phyloP scores from a whole-genome alignment of 37 sponge, comb jelly and placozoan genomes.

The Dysidea cf. avara region DNA sequence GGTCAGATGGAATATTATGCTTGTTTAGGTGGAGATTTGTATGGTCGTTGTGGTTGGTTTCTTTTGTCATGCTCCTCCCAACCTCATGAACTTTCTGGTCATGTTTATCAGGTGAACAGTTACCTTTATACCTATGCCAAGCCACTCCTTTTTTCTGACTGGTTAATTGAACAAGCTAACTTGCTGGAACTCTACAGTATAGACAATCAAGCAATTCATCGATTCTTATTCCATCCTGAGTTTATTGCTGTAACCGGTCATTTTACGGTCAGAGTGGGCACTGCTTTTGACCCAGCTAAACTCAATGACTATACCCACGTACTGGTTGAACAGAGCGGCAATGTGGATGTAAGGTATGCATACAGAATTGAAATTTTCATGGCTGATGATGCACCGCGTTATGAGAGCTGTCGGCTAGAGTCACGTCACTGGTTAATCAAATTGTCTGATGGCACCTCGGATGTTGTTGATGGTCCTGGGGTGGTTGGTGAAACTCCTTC shows the following conservation, averaged over 20 bases:
- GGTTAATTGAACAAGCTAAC: no score
- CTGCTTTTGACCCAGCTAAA: conserved; percentile 37
- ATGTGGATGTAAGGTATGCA: no score
- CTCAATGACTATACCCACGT: conserved; percentile 21
- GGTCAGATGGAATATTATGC: no score
- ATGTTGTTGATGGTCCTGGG: conserved; percentile 40
- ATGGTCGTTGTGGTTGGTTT: no score
- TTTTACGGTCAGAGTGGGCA: conserved; percentile 33
- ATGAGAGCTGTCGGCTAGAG: conserved; percentile 29
- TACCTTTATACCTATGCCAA: no score
- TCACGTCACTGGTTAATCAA: conserved; percentile 40
- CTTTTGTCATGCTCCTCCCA: no score
- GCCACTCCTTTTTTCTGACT: no score
- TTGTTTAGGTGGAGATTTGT: no score
- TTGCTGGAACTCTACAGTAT: no score
- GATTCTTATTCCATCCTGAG: conserved; percentile 29
- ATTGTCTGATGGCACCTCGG: conserved; percentile 6
- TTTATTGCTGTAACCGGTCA: conserved; percentile 37
- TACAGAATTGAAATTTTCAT: not conserved
- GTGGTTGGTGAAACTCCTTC: conserved; percentile 46
- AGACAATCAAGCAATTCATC: no score
- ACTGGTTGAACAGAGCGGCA: conserved; percentile 20
- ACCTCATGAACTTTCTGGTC: no score
- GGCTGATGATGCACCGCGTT: not conserved
- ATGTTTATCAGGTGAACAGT: no score